A percentile compares a stretch with the other conserved stretches of the same genome.
Evolutionary conservation across 2,113 vertebrate species (phyloP).

Genomic region (Peromyscus polionotus): DNA sequence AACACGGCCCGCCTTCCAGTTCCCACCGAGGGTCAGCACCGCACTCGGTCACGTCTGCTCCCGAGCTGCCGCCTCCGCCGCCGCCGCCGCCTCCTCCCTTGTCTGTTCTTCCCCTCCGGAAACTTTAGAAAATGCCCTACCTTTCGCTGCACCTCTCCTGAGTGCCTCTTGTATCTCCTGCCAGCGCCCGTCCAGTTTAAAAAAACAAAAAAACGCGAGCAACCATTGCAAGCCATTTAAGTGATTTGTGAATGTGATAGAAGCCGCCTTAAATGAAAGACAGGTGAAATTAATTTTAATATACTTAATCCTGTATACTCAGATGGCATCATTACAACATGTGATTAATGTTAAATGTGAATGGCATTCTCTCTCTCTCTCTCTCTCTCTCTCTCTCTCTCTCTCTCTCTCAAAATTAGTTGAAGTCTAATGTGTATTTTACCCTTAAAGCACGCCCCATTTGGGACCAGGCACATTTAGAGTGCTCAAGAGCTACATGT

Average conservation of each 20-base stretch:
- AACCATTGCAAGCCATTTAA: constrained; percentile 9
- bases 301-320: neutral
- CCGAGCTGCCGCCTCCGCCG: neutral
- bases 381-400: neutral
- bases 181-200: neutral
- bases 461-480: neutral
- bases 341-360: constrained; percentile 9
- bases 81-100: no score
- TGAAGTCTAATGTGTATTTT: constrained; percentile 19
- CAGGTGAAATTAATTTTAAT: constrained; percentile 25
- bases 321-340: neutral
- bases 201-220: neutral
- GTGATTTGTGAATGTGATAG: neutral
- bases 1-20: neutral
- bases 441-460: neutral
- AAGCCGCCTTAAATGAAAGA: neutral
- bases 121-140: neutral
- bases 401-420: neutral
- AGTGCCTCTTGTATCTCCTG: neutral
- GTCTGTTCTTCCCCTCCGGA: neutral
- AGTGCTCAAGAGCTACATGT: neutral
- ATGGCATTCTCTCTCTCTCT: neutral
- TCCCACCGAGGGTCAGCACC: fast-evolving
- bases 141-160: neutral
- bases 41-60: neutral